Evolutionary conservation across 1,140 invertebrate species (phyloP).

Genomic region (Drosophila subpulchrella): DNA sequence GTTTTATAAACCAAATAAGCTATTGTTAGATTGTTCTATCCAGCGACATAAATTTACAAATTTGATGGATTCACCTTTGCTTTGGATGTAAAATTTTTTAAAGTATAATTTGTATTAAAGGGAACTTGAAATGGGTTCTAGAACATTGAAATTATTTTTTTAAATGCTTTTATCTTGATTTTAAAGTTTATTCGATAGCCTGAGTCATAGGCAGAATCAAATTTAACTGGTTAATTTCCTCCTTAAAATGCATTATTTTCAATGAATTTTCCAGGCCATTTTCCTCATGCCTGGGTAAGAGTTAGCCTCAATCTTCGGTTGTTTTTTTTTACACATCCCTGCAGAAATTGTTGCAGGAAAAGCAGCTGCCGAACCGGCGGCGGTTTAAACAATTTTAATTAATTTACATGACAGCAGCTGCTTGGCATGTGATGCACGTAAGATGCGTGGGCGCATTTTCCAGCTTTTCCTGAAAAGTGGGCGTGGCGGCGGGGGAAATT

Average conservation of each 20-base stretch:
- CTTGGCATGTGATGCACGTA: conserved; percentile 70
- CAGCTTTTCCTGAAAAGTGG: not conserved
- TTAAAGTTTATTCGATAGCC: too few relatives aligned
- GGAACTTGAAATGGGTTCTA: not conserved
- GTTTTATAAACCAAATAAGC: conserved; percentile 10
- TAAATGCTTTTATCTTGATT: too few relatives aligned
- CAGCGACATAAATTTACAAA: not conserved
- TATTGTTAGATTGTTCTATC: not conserved
- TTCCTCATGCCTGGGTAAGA: not conserved
- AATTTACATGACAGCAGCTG: conserved; percentile 74
- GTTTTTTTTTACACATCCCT: conserved; percentile 2
- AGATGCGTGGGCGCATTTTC: conserved; percentile 39
- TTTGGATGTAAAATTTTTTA: not conserved
- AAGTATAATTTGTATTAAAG: not conserved
- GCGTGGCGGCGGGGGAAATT: conserved; percentile 19
- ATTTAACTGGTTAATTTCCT: too few relatives aligned
- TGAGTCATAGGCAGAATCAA: too few relatives aligned
- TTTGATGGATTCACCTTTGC: not conserved
- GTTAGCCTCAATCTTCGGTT: conserved; percentile 9
- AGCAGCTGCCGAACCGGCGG: conserved; percentile 51
- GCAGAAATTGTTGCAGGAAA: conserved; percentile 18
- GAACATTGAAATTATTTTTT: too few relatives aligned
- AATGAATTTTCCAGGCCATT: conserved; percentile 9
- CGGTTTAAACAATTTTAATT: conserved; percentile 74
- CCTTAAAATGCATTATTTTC: too few relatives aligned